These are phyloP conservation scores for Micromussa lordhowensis DNA, from an alignment of 92 coral and sea anemone genomes.

Conservation along the genomic window DNA sequence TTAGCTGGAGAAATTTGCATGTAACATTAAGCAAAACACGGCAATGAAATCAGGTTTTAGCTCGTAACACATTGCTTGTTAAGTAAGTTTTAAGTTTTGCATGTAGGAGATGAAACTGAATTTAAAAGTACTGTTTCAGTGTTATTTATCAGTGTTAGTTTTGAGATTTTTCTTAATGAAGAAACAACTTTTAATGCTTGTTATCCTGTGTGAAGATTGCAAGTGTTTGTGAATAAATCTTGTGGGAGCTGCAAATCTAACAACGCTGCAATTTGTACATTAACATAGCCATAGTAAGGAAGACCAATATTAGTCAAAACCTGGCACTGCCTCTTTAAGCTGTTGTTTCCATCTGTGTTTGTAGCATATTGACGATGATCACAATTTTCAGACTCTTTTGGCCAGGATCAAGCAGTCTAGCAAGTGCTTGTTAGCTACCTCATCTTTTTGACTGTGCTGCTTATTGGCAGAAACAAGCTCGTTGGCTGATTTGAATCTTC, in stretches of 20 bases:
- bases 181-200: not conserved
- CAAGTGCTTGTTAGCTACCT: not conserved
- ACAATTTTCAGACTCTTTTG: not conserved
- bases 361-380: not conserved
- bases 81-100: not conserved
- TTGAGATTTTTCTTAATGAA: not conserved
- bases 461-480: not conserved
- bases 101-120: not conserved
- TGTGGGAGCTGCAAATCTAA: not conserved
- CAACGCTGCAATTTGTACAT: not conserved
- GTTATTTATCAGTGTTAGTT: not conserved
- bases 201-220: not conserved
- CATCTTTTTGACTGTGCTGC: not conserved
- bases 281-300: not conserved
- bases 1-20: not conserved
- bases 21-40: not conserved
- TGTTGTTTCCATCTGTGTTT: not conserved
- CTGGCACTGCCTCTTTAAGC: not conserved
- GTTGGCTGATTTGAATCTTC: not conserved
- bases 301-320: too few species aligned
- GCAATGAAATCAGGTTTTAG: not conserved
- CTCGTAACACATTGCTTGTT: too few species aligned
- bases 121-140: not conserved
- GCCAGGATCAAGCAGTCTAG: not conserved
- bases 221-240: conserved; percentile 38